A percentile compares a stretch with the other conserved stretches of the same genome.
Conservation (phyloP, 1,140 invertebrate genomes). For the Drosophila grimshawi region DNA sequence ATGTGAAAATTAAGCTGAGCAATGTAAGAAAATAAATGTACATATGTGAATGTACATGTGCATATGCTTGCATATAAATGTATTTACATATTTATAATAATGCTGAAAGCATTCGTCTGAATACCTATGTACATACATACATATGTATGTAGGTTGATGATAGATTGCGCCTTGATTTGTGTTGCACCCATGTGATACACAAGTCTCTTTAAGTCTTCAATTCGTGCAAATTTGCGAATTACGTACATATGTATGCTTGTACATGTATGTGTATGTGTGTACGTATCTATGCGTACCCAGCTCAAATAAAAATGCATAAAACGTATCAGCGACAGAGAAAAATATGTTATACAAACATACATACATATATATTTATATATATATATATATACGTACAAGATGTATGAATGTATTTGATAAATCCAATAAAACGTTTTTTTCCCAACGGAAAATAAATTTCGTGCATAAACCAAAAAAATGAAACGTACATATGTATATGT, state of each 20-base stretch:
- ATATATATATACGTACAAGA: neutral
- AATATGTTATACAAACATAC: neutral
- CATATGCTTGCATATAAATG: neutral
- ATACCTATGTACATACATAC: neutral
- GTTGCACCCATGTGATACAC: neutral
- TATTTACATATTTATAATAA: slow-evolving; percentile 1
- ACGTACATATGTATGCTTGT: slow-evolving; percentile 1
- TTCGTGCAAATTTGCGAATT: neutral
- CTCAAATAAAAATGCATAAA: neutral
- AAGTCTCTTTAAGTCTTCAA: neutral
- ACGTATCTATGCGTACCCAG: neutral
- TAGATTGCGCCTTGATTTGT: neutral
- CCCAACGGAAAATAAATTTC: neutral
- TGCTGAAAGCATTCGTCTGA: neutral
- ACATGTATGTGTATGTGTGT: neutral
- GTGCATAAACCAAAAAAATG: neutral
- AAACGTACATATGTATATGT: neutral
- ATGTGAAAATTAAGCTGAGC: neutral
- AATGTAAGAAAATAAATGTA: neutral
- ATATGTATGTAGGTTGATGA: slow-evolving; percentile 6
- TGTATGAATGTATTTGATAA: neutral
- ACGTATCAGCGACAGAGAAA: neutral
- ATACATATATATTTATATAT: neutral
- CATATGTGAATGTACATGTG: neutral
- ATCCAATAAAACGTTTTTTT: too few species aligned